Evolutionary conservation across 1,140 invertebrate species (phyloP).

Genomic region (Phthorimaea operculella): DNA sequence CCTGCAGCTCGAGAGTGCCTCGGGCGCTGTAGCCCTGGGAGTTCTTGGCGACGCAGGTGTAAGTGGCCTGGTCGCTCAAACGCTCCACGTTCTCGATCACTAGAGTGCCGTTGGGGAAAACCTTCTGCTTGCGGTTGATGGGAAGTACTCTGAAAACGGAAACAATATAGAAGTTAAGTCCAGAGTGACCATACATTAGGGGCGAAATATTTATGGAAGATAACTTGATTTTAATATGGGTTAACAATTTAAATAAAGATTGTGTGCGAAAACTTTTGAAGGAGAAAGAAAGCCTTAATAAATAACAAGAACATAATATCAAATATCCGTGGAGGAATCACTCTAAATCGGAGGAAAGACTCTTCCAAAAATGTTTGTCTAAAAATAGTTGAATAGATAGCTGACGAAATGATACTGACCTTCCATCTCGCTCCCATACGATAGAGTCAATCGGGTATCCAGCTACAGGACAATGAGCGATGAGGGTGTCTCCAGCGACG

Average conservation of each 20-base stretch:
- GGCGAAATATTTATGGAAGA: too few relatives aligned
- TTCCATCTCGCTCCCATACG: conserved; percentile 88
- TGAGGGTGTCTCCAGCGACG: conserved; percentile 89
- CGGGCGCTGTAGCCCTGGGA: conserved; percentile 88
- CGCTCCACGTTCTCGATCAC: conserved; percentile 95
- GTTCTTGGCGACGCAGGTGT: conserved; percentile 93
- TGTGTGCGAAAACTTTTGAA: too few relatives aligned
- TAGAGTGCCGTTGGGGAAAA: conserved; percentile 92
- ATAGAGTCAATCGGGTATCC: conserved; percentile 95
- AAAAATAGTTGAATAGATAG: neutral
- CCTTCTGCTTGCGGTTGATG: conserved; percentile 95
- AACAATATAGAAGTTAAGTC: conserved; percentile 7
- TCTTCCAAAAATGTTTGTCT: too few relatives aligned
- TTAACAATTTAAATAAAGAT: too few relatives aligned
- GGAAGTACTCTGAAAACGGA: conserved; percentile 77
- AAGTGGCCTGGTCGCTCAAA: conserved; percentile 91
- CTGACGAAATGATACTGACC: too few relatives aligned
- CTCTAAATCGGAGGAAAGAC: too few relatives aligned
- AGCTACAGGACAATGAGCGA: conserved; percentile 92
- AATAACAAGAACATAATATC: too few relatives aligned
- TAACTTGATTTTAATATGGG: too few relatives aligned
- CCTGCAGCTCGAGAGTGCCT: conserved; percentile 90
- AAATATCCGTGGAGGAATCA: too few relatives aligned
- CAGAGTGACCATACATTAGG: too few relatives aligned
- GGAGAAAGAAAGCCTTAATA: too few relatives aligned